A percentile compares a stretch with the other conserved stretches of the same genome.
Conservation (phyloP, 2,888 invertebrate species). For the Amphiduros pacificus region DNA sequence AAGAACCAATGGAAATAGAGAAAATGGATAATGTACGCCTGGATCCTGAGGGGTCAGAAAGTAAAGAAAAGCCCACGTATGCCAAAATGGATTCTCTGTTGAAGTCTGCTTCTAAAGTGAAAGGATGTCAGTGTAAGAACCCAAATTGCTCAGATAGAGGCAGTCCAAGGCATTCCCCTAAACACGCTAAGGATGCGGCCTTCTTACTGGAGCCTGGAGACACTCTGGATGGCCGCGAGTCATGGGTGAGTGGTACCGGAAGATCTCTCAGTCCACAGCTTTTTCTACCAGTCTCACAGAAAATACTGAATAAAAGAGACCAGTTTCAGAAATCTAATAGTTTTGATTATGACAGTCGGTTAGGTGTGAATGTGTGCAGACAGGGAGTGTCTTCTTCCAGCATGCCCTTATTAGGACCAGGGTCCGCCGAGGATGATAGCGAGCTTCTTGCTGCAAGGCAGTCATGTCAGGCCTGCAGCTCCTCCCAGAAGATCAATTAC, state of each 20-base stretch:
- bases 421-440: too few relatives aligned
- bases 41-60: constrained; percentile 19
- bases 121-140: constrained; percentile 11
- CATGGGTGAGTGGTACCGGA: constrained; percentile 11
- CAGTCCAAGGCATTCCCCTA: background rate
- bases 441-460: too few relatives aligned
- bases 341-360: constrained; percentile 7
- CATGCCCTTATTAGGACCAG: background rate
- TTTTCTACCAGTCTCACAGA: background rate
- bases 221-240: constrained; percentile 4
- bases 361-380: background rate
- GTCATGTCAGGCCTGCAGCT: too few relatives aligned
- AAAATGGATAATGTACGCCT: background rate
- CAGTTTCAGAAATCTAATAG: constrained; percentile 6
- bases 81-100: background rate
- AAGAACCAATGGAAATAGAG: background rate
- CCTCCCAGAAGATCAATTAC: too few relatives aligned
- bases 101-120: background rate
- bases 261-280: background rate
- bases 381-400: background rate
- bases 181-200: background rate
- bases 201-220: constrained; percentile 1
- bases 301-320: background rate
- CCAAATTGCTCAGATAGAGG: constrained; percentile 5
- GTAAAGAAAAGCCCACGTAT: constrained; percentile 3